Evolutionary conservation across 2,797 vertebrate genomes (phyloP), one percentile per base, ranked within the genome.

Genomic region (Myotis pilosus): DNA sequence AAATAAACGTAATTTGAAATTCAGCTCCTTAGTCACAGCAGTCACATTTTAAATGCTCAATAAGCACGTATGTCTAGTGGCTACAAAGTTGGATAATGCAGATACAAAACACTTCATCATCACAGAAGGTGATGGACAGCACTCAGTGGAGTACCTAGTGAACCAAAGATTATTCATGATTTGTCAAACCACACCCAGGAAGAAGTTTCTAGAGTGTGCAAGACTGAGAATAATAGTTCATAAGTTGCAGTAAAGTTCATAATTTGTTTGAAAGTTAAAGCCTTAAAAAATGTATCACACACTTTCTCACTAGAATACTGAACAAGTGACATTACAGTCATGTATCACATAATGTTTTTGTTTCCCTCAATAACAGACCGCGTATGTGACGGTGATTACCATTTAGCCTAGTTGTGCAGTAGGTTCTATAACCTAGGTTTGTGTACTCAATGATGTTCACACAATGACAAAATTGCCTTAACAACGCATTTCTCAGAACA

Each of bases 271-370:
- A 49, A 92, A 92, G 44, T 49, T 95, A 60, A 36, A 82, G 55
- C 22, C 36, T 94, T 91, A 75, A 91, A 78, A 87, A 82, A 87
- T 2, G 20, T 33, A 93, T 17, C 60, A 92, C 11, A 88, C 78
- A 55, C 16, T 33, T 78, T 69, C 12, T 86, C 33, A 81, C 2
- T 20, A 76, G 8, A 71, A 90, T 64, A 82, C 30, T 87, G 13
- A 94, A 85, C 8, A 91, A 91, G 20, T 64, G 12, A 89, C 38
- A 47, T 44, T 44, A 76, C 10, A 23, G 30, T 76, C 10, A 33
- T 23, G n/a, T 3, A 19, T 33, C 47, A 75, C 19, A 51, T 49
- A n/a, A 75, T 12, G 30, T n/a, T 76, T 74, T 28, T 33, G n/a
- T 51, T 76, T 51, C 30, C 3, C 16, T 47, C 47, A 51, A 51